Evolutionary conservation across 2,888 invertebrate genomes (phyloP).

Genomic region (Drosophila dives): DNA sequence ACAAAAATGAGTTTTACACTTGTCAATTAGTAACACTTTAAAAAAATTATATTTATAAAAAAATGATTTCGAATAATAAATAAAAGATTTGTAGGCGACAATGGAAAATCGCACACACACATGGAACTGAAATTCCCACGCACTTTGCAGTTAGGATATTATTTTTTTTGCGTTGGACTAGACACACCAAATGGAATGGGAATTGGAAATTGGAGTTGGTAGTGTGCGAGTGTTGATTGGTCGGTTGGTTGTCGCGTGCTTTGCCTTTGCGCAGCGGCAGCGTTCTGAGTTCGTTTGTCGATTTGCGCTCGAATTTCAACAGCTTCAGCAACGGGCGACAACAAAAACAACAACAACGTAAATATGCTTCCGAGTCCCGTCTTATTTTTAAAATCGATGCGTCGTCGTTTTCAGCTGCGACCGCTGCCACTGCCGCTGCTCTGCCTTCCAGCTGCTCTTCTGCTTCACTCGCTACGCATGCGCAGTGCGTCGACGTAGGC

Average conservation of each 20-base stretch:
- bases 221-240: constrained; percentile 22
- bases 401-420: constrained; percentile 41
- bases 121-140: constrained; percentile 12
- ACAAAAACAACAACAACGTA: constrained; percentile 34
- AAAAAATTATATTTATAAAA: constrained; percentile 8
- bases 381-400: constrained; percentile 66
- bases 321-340: constrained; percentile 46
- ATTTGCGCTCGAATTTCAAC: constrained; percentile 75
- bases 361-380: constrained; percentile 75
- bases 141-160: constrained; percentile 21
- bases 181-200: background rate
- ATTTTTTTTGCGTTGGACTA: constrained; percentile 4
- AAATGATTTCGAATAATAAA: constrained; percentile 1
- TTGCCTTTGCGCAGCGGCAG: constrained; percentile 80
- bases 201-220: constrained; percentile 7
- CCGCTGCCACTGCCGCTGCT: constrained; percentile 23
- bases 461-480: constrained; percentile 48
- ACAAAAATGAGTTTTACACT: constrained; percentile 6
- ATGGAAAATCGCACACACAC: constrained; percentile 14
- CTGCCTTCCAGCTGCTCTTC: constrained; percentile 13
- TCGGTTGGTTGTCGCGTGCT: constrained; percentile 70
- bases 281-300: constrained; percentile 80
- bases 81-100: background rate
- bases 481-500: constrained; percentile 46
- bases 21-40: constrained; percentile 10